Base-by-base conservation (phyloP, 2,113 vertebrate genomes). In the Scalopus aquaticus region DNA sequence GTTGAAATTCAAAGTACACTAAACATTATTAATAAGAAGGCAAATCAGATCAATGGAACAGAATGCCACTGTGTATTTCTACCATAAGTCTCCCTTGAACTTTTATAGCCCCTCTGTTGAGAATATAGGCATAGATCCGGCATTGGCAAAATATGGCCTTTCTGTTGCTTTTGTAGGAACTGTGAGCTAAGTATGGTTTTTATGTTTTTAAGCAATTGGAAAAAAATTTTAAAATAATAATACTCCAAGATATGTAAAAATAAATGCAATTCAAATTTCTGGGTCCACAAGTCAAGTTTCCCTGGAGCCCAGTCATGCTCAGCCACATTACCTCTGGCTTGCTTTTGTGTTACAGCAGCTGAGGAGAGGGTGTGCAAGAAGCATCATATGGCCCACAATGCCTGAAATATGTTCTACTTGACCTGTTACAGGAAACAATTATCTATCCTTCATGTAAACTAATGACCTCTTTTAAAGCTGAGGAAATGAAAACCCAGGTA, bases 1-100 rank as follows among this genome's bases (percentile, higher is more conserved):
- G 88, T 56, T 91, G 37, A 93, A 95, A 95, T 78, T 93, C 74
- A 89, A 94, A 85, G 54, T 69, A 73, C 88, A 67, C 62, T 62
- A 79, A 94, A 91, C 69, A 86, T 81, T 85, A 44, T 70, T 16
- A 64, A 35, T 2, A 72, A 56, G 88, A 95, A 84, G n/a, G 3
- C 46, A 78, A 92, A 77, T n/a, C 17, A 94, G 28, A 37, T 83
- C 28, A 95, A 58, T 19, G 13, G 13, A 35, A 62, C 46, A 74
- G 49, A 80, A 3, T 72, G 30, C 10, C 67, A 17, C 39, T 60
- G 4, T n/a, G 20, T 72, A 44, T 76, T 76, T 58, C 70, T 17
- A 20, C 5, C 20, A 58, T 11, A 19, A 1, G 0, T 42, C 58
- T 44, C 32, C 39, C 56, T 37, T 16, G 20, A 65, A 46, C 22